Evolutionary conservation across 2,797 vertebrate genomes (phyloP).

Genomic region (Scarus forsteni): DNA sequence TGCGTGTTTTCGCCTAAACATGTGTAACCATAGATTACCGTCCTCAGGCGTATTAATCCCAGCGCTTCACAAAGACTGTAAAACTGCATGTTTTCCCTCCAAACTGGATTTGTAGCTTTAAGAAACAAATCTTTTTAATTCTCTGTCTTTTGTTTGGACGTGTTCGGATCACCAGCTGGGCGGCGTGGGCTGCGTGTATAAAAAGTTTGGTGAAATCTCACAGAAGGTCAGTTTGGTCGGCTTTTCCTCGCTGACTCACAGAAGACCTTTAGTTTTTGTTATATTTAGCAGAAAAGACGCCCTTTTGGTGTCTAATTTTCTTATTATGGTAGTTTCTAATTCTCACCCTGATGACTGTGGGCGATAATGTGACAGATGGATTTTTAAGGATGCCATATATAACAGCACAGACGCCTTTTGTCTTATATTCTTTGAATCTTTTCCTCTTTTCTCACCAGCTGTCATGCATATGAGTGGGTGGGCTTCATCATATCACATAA

Average conservation of each 20-base stretch:
- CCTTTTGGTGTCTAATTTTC: constrained; percentile 63
- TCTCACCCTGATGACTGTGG: constrained; percentile 44
- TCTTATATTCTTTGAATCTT: constrained; percentile 28
- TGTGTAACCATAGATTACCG: background rate
- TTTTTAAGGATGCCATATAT: constrained; percentile 59
- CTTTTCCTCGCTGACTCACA: constrained; percentile 31
- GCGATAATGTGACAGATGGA: constrained; percentile 69
- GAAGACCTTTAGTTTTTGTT: constrained; percentile 36
- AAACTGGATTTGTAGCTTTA: constrained; percentile 30
- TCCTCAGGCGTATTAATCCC: constrained; percentile 11
- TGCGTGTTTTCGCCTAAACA: background rate
- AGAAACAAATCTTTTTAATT: constrained; percentile 30
- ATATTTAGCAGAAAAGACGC: constrained; percentile 60
- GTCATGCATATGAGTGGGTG: constrained; percentile 68
- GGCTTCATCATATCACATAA: constrained; percentile 61
- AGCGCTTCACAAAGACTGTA: background rate
- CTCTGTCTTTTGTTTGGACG: constrained; percentile 14
- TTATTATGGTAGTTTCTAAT: constrained; percentile 55
- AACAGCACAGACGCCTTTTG: constrained; percentile 56
- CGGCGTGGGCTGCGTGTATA: background rate
- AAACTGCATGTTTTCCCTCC: background rate
- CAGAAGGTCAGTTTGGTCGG: constrained; percentile 10
- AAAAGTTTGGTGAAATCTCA: constrained; percentile 36
- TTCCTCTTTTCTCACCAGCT: constrained; percentile 56
- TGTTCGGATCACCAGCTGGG: constrained; percentile 32